Percentiles rank a stretch among this genome's conserved stretches.
phyloP scores from a whole-genome alignment of 2,888 invertebrate genomes.

The Xylota sylvarum region DNA sequence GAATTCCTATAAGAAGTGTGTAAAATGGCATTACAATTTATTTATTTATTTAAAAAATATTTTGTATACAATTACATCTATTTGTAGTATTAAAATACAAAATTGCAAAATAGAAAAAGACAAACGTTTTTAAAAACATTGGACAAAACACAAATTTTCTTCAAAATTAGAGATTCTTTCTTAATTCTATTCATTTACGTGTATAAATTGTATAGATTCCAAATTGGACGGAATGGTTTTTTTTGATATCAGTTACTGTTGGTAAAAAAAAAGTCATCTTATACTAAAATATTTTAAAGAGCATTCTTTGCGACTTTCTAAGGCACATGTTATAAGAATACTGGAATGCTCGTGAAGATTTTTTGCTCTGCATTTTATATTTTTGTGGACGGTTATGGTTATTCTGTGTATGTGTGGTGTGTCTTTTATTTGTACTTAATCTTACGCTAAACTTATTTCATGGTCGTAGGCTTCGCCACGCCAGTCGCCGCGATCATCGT shows the following conservation, averaged over 20 bases:
- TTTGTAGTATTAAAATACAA: constrained; percentile 54
- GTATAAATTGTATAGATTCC: constrained; percentile 15
- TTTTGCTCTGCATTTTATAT: constrained; percentile 30
- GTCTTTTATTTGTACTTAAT: constrained; percentile 54
- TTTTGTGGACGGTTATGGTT: constrained; percentile 65
- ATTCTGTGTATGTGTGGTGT: constrained; percentile 3
- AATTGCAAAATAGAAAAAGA: constrained; percentile 41
- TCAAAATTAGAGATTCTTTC: constrained; percentile 45
- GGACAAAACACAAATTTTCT: constrained; percentile 6
- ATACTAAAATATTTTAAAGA: constrained; percentile 14
- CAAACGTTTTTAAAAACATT: constrained; percentile 19
- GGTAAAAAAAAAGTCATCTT: constrained; percentile 40
- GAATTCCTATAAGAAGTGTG: constrained; percentile 35
- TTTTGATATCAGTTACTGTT: constrained; percentile 15
- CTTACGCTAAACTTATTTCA: constrained; percentile 84
- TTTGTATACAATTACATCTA: constrained; percentile 46
- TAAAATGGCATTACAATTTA: constrained; percentile 67
- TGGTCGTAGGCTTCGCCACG: constrained; percentile 86
- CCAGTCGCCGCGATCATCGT: constrained; percentile 85
- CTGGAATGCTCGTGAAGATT: constrained; percentile 33
- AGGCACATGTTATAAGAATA: constrained; percentile 52
- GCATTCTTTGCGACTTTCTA: constrained; percentile 53
- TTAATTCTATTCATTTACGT: constrained; percentile 20
- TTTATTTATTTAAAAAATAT: constrained; percentile 41
- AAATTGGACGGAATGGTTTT: constrained; percentile 57